Base-by-base conservation (phyloP, 2,888 invertebrate species). In the Micropterix aruncella region DNA sequence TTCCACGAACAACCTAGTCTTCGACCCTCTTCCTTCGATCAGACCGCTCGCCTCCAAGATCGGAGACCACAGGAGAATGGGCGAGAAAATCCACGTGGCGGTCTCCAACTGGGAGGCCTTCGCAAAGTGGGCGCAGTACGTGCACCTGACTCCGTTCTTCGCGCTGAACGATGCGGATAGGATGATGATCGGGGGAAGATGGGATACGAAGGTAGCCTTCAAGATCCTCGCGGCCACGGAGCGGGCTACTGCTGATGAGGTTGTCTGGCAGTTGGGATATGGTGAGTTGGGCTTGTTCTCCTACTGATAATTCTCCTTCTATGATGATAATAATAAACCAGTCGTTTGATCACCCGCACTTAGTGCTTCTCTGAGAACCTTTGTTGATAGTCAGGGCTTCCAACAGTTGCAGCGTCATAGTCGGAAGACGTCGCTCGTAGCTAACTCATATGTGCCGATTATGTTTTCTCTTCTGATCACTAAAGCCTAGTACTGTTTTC, bases 261-360 rank as follows among this genome's bases (percentile, higher is more conserved):
- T 80, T 17, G 77, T 73, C 50, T 88, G 84, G 84, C 83, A 87
- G 60, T 60, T 85, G 16, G 83, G 82, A 44, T 79, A 79, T 56
- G 82, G 83, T 84, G 60, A 65, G 63, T n/a, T n/a, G n/a, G n/a
- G n/a, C n/a, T n/a, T n/a, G n/a, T n/a, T n/a, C n/a, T n/a, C n/a
- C n/a, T n/a, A n/a, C n/a, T n/a, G n/a, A n/a, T n/a, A n/a, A n/a
- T n/a, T n/a, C n/a, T n/a, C n/a, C n/a, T n/a, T n/a, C n/a, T n/a
- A n/a, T n/a, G n/a, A n/a, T n/a, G n/a, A n/a, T n/a, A n/a, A n/a
- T n/a, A n/a, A n/a, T n/a, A n/a, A n/a, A n/a, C n/a, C n/a, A n/a
- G n/a, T n/a, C n/a, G n/a, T n/a, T n/a, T n/a, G n/a, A n/a, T n/a
- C n/a, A n/a, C n/a, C n/a, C n/a, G n/a, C n/a, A n/a, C n/a, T n/a